Evolutionary conservation across 1,140 invertebrate species (phyloP).

Genomic region (Drosophila yakuba): DNA sequence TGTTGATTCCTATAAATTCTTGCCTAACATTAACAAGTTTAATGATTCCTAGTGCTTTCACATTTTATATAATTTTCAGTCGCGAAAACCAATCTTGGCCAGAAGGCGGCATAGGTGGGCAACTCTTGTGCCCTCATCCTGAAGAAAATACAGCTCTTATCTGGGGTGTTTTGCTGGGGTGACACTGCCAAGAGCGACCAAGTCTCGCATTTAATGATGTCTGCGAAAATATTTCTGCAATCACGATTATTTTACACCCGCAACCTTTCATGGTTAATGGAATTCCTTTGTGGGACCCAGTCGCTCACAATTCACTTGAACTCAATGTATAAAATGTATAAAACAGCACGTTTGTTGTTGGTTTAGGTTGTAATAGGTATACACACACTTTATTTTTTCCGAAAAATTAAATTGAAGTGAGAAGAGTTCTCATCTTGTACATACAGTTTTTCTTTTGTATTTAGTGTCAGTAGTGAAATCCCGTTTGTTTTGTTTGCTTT

Average conservation of each 20-base stretch:
- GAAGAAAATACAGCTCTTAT: conserved; percentile 29
- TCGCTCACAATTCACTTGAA: conserved; percentile 32
- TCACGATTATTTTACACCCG: conserved; percentile 47
- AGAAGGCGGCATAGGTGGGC: not conserved
- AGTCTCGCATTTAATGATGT: conserved; percentile 67
- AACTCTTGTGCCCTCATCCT: not conserved
- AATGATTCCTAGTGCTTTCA: too few species aligned
- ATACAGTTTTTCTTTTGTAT: conserved; percentile 60
- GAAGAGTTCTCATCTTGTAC: conserved; percentile 62
- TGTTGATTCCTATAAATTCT: too few species aligned
- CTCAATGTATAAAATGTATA: conserved; percentile 52
- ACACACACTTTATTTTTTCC: conserved; percentile 70
- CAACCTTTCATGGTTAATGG: conserved; percentile 19
- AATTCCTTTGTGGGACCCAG: conserved; percentile 32
- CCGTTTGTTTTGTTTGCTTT: conserved; percentile 16
- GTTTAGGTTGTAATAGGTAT: conserved; percentile 46
- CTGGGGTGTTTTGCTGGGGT: conserved; percentile 2
- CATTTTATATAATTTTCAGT: not conserved
- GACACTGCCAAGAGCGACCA: too few species aligned
- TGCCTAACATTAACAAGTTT: too few species aligned
- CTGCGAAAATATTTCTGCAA: conserved; percentile 64
- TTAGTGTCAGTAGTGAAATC: conserved; percentile 50
- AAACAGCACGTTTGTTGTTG: conserved; percentile 30
- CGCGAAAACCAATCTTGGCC: not conserved
- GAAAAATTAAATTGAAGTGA: conserved; percentile 67